phyloP scores from a whole-genome alignment of 2,888 invertebrate genomes.

The Amblyteles armatorius region DNA sequence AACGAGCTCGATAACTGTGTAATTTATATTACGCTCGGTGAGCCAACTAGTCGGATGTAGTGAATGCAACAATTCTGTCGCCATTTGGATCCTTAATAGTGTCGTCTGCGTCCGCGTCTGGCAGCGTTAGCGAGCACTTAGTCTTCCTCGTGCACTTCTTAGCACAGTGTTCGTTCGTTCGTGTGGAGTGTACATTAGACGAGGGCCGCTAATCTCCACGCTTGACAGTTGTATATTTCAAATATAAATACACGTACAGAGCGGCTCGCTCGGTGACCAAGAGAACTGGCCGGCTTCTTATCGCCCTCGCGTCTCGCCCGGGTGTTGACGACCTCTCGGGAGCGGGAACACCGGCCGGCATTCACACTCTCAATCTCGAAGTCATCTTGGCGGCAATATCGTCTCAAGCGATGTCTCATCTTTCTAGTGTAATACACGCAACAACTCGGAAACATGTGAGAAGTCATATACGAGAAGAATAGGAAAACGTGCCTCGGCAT shows the following conservation, averaged over 20 bases:
- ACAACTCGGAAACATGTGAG: background rate
- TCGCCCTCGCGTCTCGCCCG: slow-evolving; percentile 42
- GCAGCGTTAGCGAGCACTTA: slow-evolving; percentile 42
- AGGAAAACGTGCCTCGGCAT: slow-evolving; percentile 37
- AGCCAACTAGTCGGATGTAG: slow-evolving; percentile 16
- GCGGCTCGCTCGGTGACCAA: slow-evolving; percentile 17
- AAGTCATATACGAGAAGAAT: background rate
- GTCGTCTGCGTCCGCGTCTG: slow-evolving; percentile 26
- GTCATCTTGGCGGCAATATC: slow-evolving; percentile 17
- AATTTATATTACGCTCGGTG: slow-evolving; percentile 52
- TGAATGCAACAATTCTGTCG: slow-evolving; percentile 60
- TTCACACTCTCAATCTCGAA: slow-evolving; percentile 27
- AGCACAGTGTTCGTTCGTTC: slow-evolving; percentile 35
- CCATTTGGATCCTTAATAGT: slow-evolving; percentile 45
- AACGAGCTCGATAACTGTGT: slow-evolving; percentile 53
- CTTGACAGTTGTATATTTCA: slow-evolving; percentile 48
- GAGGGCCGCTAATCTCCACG: slow-evolving; percentile 47
- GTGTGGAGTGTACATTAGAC: slow-evolving; percentile 38
- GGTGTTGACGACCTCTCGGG: slow-evolving; percentile 55
- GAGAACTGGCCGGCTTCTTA: slow-evolving; percentile 52
- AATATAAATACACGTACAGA: slow-evolving; percentile 14
- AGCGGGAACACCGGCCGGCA: slow-evolving; percentile 27
- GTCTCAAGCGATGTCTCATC: slow-evolving; percentile 7
- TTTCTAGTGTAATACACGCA: slow-evolving; percentile 7
- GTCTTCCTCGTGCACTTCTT: slow-evolving; percentile 13